phyloP scores from a whole-genome alignment of 2,888 invertebrate genomes.

The Campoletis raptor region DNA sequence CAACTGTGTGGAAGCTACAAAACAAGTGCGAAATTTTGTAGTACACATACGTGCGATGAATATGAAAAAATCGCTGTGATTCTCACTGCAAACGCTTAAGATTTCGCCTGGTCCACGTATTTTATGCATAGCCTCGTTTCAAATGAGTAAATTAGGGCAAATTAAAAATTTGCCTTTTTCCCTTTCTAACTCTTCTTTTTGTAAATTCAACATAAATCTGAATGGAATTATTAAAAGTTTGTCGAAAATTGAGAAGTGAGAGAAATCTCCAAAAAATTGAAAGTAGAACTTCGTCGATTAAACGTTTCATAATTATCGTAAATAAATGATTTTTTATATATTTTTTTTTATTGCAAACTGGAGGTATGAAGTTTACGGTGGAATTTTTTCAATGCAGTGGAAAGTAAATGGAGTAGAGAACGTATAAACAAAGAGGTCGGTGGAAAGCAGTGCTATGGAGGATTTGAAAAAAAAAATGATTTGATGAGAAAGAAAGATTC shows the following conservation, averaged over 20 bases:
- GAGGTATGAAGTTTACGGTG: background rate
- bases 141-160: too few species aligned
- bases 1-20: background rate
- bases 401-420: conserved; percentile 4
- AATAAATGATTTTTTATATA: background rate
- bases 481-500: conserved; percentile 13
- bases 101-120: background rate
- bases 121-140: background rate
- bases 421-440: conserved; percentile 1
- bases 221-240: background rate
- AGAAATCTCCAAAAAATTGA: background rate
- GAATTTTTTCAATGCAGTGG: conserved; percentile 13
- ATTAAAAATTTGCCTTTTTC: too few species aligned
- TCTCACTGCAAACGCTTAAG: conserved; percentile 1
- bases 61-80: background rate
- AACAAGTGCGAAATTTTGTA: background rate
- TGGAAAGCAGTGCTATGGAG: background rate
- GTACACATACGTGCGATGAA: background rate
- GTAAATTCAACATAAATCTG: too few species aligned
- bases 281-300: background rate
- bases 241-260: background rate
- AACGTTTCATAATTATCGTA: background rate
- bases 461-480: background rate
- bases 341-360: background rate
- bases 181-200: too few species aligned